Evolutionary conservation across 2,888 invertebrate species (phyloP).

Genomic region (Lasioglossum leucozonium): DNA sequence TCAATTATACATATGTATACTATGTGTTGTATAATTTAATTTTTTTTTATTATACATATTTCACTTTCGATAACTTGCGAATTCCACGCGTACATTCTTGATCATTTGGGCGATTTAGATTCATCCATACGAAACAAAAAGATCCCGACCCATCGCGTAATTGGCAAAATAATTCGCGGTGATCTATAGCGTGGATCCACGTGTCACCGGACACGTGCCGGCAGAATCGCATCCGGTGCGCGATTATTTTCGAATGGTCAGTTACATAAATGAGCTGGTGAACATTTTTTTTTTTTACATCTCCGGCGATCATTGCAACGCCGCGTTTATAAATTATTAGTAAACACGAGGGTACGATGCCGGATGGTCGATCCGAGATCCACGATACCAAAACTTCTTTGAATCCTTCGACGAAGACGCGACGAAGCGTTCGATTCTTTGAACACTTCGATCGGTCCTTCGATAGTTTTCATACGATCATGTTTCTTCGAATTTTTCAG

Average conservation of each 20-base stretch:
- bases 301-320: neutral
- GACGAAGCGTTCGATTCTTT: neutral
- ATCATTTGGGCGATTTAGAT: neutral
- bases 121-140: neutral
- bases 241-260: neutral
- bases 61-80: too few species aligned
- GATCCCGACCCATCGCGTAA: neutral
- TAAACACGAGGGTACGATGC: neutral
- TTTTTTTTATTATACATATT: too few species aligned
- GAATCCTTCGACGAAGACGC: neutral
- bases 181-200: neutral
- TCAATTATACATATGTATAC: neutral
- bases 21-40: too few species aligned
- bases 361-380: neutral
- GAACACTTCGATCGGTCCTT: neutral
- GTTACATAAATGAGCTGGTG: constrained; percentile 33
- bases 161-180: neutral
- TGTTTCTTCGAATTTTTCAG: neutral
- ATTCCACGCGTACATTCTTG: neutral
- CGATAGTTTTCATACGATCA: neutral
- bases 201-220: constrained; percentile 11
- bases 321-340: neutral
- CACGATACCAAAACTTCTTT: neutral
- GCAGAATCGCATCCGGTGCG: constrained; percentile 14
- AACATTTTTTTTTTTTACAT: neutral